Evolutionary conservation across 2,797 vertebrate genomes (phyloP).

Genomic region (Danio albolineatus): DNA sequence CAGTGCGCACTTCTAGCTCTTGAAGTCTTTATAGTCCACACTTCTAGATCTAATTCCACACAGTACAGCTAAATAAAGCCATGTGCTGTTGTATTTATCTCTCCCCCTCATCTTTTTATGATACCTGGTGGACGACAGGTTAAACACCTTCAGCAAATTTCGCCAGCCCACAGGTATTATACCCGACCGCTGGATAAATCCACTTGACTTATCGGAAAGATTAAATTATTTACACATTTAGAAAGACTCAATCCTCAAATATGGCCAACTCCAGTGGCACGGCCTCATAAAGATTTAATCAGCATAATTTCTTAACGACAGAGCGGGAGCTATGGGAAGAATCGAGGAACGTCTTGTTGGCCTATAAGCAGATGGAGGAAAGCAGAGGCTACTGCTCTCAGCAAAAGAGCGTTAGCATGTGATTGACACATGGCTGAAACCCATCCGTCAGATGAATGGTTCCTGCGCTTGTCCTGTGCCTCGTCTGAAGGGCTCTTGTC

Average conservation of each 20-base stretch:
- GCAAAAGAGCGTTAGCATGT: constrained; percentile 40
- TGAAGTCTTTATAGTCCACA: not conserved
- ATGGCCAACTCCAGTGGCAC: constrained; percentile 44
- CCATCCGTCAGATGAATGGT: constrained; percentile 60
- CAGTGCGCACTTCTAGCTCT: not conserved
- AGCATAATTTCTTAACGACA: constrained; percentile 57
- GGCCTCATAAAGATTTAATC: constrained; percentile 63
- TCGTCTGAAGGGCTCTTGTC: constrained; percentile 62
- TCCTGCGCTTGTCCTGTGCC: constrained; percentile 55
- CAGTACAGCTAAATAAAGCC: constrained; percentile 5
- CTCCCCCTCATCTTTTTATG: not conserved
- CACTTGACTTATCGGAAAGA: constrained; percentile 62
- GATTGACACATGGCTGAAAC: constrained; percentile 60
- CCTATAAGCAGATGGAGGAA: constrained; percentile 15
- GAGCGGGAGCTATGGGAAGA: constrained; percentile 8
- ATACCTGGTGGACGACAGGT: constrained; percentile 3
- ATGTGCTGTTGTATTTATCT: not conserved
- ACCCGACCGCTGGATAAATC: constrained; percentile 58
- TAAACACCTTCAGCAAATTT: constrained; percentile 29
- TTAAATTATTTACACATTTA: constrained; percentile 67
- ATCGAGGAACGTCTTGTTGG: constrained; percentile 30
- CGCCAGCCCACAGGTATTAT: constrained; percentile 46
- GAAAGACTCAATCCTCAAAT: constrained; percentile 59
- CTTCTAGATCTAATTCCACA: not conserved
- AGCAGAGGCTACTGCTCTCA: constrained; percentile 33